Percentiles rank a stretch among this genome's conserved stretches.
Conservation (phyloP, 1,140 invertebrate species). For the Bombus picipes region DNA sequence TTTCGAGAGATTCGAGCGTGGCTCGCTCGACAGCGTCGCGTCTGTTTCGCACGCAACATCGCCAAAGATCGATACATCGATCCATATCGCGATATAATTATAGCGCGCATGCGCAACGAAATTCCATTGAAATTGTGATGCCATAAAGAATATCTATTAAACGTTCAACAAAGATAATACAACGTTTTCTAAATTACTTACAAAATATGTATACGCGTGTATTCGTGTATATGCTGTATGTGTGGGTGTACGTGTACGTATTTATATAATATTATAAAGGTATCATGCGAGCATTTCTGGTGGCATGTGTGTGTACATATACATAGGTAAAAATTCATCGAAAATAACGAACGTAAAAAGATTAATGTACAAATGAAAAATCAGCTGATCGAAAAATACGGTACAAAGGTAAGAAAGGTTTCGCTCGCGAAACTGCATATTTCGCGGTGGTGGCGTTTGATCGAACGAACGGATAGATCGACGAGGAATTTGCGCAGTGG, state of each 20-base stretch:
- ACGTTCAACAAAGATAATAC: constrained; percentile 50
- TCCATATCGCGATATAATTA: no score
- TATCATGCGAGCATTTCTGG: background rate
- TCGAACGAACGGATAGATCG: background rate
- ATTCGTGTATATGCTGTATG: background rate
- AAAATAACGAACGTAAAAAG: constrained; percentile 28
- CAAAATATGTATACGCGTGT: constrained; percentile 36
- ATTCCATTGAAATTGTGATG: background rate
- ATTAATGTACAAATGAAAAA: constrained; percentile 25
- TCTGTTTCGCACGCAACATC: background rate
- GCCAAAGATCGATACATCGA: background rate
- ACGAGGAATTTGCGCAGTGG: background rate
- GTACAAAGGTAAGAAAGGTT: background rate
- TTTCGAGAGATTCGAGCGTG: background rate
- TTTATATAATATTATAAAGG: background rate
- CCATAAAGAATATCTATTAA: constrained; percentile 43
- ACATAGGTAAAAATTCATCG: constrained; percentile 34
- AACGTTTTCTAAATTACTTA: constrained; percentile 40
- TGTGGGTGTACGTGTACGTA: background rate
- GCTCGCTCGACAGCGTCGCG: background rate
- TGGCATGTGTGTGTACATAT: background rate
- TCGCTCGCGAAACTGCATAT: background rate
- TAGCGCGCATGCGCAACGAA: no score
- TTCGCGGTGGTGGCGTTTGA: background rate
- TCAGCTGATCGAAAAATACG: background rate